These are phyloP conservation scores for Seira musarum DNA, from an alignment of 2,888 invertebrate genomes.

Conservation along the genomic window DNA sequence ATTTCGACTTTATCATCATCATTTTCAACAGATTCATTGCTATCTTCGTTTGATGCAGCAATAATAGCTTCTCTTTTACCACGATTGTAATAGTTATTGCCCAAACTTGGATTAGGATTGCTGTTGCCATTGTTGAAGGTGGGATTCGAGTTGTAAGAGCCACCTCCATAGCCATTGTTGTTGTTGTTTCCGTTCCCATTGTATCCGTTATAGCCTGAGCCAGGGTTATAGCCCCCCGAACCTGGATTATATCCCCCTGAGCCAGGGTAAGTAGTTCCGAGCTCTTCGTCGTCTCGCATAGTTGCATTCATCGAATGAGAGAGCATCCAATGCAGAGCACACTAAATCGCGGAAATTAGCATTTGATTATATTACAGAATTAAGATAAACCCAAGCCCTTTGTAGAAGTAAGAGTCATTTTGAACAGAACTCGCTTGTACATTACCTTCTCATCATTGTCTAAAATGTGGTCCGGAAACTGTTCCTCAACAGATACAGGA, in stretches of 20 bases:
- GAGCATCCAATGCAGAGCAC: conserved; percentile 69
- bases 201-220: not conserved
- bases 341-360: conserved; percentile 50
- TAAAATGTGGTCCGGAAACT: conserved; percentile 57
- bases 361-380: too few species aligned
- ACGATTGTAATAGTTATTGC: conserved; percentile 12
- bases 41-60: conserved; percentile 17
- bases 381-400: too few species aligned
- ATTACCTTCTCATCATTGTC: conserved; percentile 68
- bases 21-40: not conserved
- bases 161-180: not conserved
- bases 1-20: not conserved
- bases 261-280: too few species aligned
- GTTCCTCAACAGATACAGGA: conserved; percentile 56
- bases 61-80: not conserved
- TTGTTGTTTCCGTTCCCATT: not conserved
- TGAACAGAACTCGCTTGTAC: too few species aligned
- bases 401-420: too few species aligned
- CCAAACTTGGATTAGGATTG: not conserved
- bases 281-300: conserved; percentile 64
- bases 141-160: conserved; percentile 1
- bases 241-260: too few species aligned
- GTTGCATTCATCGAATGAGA: conserved; percentile 67
- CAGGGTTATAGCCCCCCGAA: too few species aligned
- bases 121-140: conserved; percentile 3